Evolutionary conservation across 2,113 vertebrate species (phyloP).

Genomic region (Mola mola): DNA sequence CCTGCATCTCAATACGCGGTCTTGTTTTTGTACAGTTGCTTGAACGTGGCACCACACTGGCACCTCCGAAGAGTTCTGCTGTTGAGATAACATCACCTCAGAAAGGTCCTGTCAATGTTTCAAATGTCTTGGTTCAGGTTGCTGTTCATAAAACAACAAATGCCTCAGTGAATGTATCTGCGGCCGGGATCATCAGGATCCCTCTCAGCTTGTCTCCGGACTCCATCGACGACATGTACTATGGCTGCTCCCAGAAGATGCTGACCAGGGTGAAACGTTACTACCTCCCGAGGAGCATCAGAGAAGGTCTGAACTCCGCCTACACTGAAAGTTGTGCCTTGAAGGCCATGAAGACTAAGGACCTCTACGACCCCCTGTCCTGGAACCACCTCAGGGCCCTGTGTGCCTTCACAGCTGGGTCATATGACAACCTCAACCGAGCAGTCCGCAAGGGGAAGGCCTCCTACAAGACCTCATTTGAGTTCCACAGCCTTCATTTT

Average conservation of each 20-base stretch:
- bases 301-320: conserved; percentile 7
- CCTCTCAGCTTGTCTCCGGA: conserved; percentile 18
- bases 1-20: no score
- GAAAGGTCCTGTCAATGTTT: no score
- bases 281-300: conserved; percentile 30
- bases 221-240: conserved; percentile 43
- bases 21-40: no score
- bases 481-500: conserved; percentile 39
- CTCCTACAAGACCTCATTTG: conserved; percentile 24
- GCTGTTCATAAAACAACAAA: no score
- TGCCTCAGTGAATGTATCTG: no score
- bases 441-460: conserved; percentile 25
- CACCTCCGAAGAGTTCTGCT: no score
- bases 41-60: no score
- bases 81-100: no score
- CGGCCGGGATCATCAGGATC: no score
- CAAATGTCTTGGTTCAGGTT: no score
- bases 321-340: conserved; percentile 17
- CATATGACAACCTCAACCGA: conserved; percentile 20
- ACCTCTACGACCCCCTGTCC: conserved; percentile 11
- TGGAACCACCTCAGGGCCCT: conserved; percentile 38
- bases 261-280: conserved; percentile 37
- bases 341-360: background rate
- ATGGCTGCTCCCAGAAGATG: conserved; percentile 36
- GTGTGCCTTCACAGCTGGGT: conserved; percentile 36